Conservation (phyloP, 2,888 invertebrate genomes). For the Ichneumoninae sp. region DNA sequence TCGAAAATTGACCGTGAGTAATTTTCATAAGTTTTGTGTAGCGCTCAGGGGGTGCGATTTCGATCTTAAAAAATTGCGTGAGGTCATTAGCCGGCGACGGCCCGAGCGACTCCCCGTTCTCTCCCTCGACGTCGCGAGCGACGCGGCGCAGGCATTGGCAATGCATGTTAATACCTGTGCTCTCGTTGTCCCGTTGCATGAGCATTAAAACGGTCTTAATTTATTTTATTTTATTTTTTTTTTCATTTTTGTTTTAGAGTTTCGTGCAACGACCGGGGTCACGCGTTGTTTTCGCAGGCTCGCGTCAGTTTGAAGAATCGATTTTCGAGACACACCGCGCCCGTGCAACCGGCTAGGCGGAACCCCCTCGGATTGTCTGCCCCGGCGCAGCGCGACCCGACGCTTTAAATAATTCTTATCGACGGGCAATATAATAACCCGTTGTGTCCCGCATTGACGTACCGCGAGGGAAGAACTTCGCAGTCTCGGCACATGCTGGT, state of each 20-base stretch:
- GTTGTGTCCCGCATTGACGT: slow-evolving; percentile 20
- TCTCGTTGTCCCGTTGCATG: slow-evolving; percentile 40
- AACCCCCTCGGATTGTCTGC: neutral
- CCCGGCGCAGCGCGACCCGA: neutral
- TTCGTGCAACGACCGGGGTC: slow-evolving; percentile 63
- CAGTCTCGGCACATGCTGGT: slow-evolving; percentile 76
- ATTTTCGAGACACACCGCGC: slow-evolving; percentile 34
- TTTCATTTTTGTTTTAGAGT: slow-evolving; percentile 28
- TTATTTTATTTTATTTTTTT: slow-evolving; percentile 4
- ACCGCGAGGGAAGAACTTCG: slow-evolving; percentile 77
- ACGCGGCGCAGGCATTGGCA: slow-evolving; percentile 28
- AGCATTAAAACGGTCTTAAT: slow-evolving; percentile 30
- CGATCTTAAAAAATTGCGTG: slow-evolving; percentile 57
- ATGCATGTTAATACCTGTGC: slow-evolving; percentile 50
- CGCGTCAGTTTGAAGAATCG: slow-evolving; percentile 47
- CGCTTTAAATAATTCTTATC: neutral
- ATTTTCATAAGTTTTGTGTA: slow-evolving; percentile 46
- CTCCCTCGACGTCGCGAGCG: neutral
- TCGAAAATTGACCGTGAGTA: slow-evolving; percentile 39
- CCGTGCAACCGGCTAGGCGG: neutral
- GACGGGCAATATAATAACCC: neutral
- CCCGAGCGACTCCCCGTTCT: slow-evolving; percentile 13
- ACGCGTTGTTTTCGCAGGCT: slow-evolving; percentile 53
- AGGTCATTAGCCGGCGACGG: slow-evolving; percentile 46
- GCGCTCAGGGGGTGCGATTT: slow-evolving; percentile 25